Evolutionary conservation across 2,797 vertebrate species (phyloP).

Genomic region (Gobio occitaniae): DNA sequence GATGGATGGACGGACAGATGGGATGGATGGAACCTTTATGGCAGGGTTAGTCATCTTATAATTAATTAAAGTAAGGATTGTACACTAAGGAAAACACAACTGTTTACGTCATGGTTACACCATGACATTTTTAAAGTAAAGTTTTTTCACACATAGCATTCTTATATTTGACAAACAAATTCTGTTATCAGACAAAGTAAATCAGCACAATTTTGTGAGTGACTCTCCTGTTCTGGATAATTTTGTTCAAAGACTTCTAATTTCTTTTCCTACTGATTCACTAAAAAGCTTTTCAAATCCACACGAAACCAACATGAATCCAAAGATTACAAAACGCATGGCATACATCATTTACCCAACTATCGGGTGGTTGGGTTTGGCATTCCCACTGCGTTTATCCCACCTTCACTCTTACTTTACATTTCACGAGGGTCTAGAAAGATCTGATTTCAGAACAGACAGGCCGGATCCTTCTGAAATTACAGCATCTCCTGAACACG

Average conservation of each 20-base stretch:
- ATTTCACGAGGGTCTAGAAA: conserved; percentile 13
- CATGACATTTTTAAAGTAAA: no score
- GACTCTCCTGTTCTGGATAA: not conserved
- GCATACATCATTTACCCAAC: not conserved
- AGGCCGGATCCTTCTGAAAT: conserved; percentile 2
- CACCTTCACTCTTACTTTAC: conserved; percentile 18
- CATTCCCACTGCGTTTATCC: conserved; percentile 12
- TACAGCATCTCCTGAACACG: not conserved
- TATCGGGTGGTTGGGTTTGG: not conserved
- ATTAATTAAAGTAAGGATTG: no score
- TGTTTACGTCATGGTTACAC: no score
- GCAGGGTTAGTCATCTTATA: no score
- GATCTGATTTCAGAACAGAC: conserved; percentile 24
- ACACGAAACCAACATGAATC: not conserved
- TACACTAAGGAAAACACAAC: no score
- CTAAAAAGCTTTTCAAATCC: not conserved
- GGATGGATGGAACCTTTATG: no score
- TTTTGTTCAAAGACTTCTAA: not conserved
- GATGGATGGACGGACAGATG: no score
- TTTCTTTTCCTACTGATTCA: not conserved
- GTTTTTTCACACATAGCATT: no score
- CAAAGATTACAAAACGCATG: not conserved
- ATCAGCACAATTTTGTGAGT: not conserved
- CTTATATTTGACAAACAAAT: no score
- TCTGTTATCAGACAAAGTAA: not conserved